Evolutionary conservation across 2,888 invertebrate species (phyloP).

Genomic region (Linyphia triangularis): DNA sequence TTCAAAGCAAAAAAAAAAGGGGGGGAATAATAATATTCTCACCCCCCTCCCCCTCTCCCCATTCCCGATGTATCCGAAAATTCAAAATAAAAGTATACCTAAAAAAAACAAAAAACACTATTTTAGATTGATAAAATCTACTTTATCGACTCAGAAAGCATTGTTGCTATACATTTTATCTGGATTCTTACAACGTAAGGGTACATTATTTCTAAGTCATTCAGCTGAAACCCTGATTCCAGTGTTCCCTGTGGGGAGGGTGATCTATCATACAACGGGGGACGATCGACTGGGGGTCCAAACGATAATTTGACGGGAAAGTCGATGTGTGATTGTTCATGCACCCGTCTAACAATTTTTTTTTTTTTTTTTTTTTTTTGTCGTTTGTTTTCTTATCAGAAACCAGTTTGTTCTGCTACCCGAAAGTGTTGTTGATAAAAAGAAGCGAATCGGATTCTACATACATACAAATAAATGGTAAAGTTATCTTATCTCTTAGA

Average conservation of each 20-base stretch:
- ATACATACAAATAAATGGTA: not conserved
- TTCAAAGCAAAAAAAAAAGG: too few species aligned
- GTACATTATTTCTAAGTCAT: not conserved
- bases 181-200: not conserved
- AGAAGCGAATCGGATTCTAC: not conserved
- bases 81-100: not conserved
- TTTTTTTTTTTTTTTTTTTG: not conserved
- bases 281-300: not conserved
- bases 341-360: not conserved
- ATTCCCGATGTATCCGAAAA: too few species aligned
- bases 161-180: not conserved
- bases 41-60: too few species aligned
- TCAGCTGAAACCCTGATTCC: not conserved
- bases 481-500: too few species aligned
- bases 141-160: not conserved
- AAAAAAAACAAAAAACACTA: not conserved
- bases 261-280: not conserved
- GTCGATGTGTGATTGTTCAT: not conserved
- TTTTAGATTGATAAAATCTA: not conserved
- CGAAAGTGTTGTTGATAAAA: not conserved
- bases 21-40: too few species aligned
- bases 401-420: not conserved
- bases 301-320: slow-evolving; percentile 3
- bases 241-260: not conserved
- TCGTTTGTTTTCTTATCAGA: not conserved